phyloP scores from a whole-genome alignment of 2,888 invertebrate genomes.

The Eugnorisma glareosa region DNA sequence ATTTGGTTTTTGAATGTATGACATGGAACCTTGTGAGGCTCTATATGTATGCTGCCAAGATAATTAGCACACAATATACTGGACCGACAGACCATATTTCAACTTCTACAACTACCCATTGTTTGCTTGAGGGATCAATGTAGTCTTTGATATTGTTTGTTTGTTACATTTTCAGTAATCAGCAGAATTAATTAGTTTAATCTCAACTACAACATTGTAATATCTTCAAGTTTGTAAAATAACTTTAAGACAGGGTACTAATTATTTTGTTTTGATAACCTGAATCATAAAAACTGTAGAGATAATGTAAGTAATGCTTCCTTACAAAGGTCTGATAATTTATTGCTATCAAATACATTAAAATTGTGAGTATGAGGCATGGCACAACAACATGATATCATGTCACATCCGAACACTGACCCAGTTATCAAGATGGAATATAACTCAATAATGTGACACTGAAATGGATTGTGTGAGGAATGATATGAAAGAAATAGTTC shows the following conservation, averaged over 20 bases:
- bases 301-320: conserved; percentile 24
- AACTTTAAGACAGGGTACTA: not conserved
- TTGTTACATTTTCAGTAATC: not conserved
- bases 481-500: not conserved
- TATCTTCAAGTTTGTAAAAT: not conserved
- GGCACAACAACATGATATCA: conserved; percentile 31
- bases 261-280: conserved; percentile 10
- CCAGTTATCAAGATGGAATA: conserved; percentile 45
- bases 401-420: conserved; percentile 43
- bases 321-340: conserved; percentile 21
- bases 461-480: conserved; percentile 3
- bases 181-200: not conserved
- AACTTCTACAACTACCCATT: conserved; percentile 57
- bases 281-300: not conserved
- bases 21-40: conserved; percentile 27
- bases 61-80: conserved; percentile 68
- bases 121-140: conserved; percentile 48
- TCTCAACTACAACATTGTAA: not conserved
- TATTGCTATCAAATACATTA: conserved; percentile 24
- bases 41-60: conserved; percentile 25
- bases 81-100: conserved; percentile 42
- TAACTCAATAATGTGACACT: conserved; percentile 46
- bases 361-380: conserved; percentile 19
- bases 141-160: not conserved
- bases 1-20: conserved; percentile 11